A percentile compares a stretch with the other conserved stretches of the same genome.
These are phyloP conservation scores for Platyura marginata DNA, from an alignment of 1,140 invertebrate species.

Conservation along the genomic window DNA sequence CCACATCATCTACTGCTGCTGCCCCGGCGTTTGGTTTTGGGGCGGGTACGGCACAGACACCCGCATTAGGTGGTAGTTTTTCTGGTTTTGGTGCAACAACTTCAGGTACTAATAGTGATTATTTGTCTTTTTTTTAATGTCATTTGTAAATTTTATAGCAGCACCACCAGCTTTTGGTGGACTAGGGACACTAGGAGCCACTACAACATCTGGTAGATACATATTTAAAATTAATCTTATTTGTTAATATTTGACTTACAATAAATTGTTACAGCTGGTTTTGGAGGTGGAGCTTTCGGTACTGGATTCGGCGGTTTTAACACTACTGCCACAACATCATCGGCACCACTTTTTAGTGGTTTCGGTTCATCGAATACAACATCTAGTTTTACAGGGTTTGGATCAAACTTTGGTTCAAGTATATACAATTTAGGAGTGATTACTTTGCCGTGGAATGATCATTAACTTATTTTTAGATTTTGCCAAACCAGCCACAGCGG, in stretches of 20 bases:
- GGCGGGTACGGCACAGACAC: conserved; percentile 10
- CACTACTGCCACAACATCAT: conserved; percentile 12
- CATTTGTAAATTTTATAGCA: too few relatives aligned
- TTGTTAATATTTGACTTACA: too few relatives aligned
- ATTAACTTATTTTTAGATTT: conserved; percentile 10
- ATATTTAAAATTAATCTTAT: too few relatives aligned
- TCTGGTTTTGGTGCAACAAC: conserved; percentile 11
- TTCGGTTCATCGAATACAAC: conserved; percentile 13
- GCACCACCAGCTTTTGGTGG: conserved; percentile 14
- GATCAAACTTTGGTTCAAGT: conserved; percentile 5
- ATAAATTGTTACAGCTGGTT: too few relatives aligned
- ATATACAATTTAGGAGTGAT: background rate
- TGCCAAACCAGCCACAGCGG: conserved; percentile 16
- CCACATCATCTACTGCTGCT: conserved; percentile 7
- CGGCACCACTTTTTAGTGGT: conserved; percentile 12
- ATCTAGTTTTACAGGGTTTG: conserved; percentile 30
- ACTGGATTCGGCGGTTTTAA: conserved; percentile 30
- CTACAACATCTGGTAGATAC: conserved; percentile 25
- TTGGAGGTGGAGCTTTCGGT: conserved; percentile 26
- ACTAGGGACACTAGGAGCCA: conserved; percentile 10
- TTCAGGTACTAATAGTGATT: too few relatives aligned
- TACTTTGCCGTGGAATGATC: background rate
- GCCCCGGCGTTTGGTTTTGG: conserved; percentile 26
- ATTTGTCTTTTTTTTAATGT: too few relatives aligned
- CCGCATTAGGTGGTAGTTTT: conserved; percentile 5